Percentiles rank a stretch among this genome's conserved stretches.
Evolutionary conservation across 2,113 vertebrate genomes (phyloP).

Genomic region (Oophaga pumilio): DNA sequence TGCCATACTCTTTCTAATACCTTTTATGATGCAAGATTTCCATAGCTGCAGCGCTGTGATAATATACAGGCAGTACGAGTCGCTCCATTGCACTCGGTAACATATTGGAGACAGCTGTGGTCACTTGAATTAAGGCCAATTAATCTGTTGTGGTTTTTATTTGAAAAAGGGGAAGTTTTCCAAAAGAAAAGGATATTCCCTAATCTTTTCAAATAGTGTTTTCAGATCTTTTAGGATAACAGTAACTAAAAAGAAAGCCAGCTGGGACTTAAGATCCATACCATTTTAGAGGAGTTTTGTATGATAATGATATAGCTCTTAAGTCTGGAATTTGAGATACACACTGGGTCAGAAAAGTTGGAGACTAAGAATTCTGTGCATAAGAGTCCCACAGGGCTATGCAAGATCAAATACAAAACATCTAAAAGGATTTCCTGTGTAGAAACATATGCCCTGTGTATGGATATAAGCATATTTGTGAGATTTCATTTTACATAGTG

Average conservation of each 20-base stretch:
- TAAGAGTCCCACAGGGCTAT: slow-evolving; percentile 23
- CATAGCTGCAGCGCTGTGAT: slow-evolving; percentile 53
- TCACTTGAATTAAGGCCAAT: slow-evolving; percentile 61
- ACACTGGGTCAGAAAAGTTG: slow-evolving; percentile 13
- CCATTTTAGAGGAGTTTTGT: slow-evolving; percentile 22
- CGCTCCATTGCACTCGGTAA: slow-evolving; percentile 50
- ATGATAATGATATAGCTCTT: slow-evolving; percentile 44
- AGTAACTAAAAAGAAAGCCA: slow-evolving; percentile 47
- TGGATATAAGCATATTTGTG: slow-evolving; percentile 1
- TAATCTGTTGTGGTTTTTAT: slow-evolving; percentile 61
- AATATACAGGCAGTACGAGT: slow-evolving; percentile 52
- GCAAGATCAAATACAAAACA: slow-evolving; percentile 38
- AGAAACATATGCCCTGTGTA: background rate
- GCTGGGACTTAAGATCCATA: slow-evolving; percentile 47
- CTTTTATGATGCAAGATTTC: slow-evolving; percentile 60
- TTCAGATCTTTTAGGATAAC: slow-evolving; percentile 51
- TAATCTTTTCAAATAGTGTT: slow-evolving; percentile 57
- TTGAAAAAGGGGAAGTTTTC: slow-evolving; percentile 36
- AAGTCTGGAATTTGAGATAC: slow-evolving; percentile 46
- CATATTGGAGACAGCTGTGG: slow-evolving; percentile 70
- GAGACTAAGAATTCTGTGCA: slow-evolving; percentile 5
- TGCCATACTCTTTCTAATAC: slow-evolving; percentile 60
- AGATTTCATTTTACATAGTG: background rate
- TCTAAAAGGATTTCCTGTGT: slow-evolving; percentile 43
- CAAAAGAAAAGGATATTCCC: slow-evolving; percentile 52